Evolutionary conservation across 2,888 invertebrate species (phyloP), one percentile per base, ranked within the genome.

Genomic region (Punctoribates punctum): DNA sequence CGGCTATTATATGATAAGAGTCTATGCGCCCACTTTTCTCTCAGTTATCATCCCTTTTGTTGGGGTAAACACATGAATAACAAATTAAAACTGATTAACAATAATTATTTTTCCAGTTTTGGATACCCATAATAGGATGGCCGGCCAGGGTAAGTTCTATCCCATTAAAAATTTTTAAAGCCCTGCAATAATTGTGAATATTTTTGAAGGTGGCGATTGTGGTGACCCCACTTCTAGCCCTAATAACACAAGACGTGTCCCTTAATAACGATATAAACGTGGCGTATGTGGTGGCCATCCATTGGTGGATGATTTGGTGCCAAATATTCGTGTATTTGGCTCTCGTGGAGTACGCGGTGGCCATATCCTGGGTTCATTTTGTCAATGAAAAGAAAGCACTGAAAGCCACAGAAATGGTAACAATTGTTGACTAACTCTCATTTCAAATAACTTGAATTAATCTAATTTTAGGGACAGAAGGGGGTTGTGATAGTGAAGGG

Each of bases 221-320:
- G 13, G 60, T 76, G 15, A 60, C 73, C 17, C 76, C 76, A 20
- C 48, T 76, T 8, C 42, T 76, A 8, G n/a, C 51, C 8, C 25
- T 76, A 23, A 73, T 76, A 20, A 76, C 76, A 17, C 73, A 60
- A 57, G 42, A 73, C 54, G 57, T 48, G 13, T 23, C 42, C 23
- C 38, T 76, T 13, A 76, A 76, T 57, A 72, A 42, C 6, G 76
- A 76, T 17, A 73, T 76, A 25, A 76, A 72, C 38, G 76, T 76
- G 11, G 42, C 73, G 29, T 77, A 77, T 51, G 77, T 77, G 23
- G 73, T 73, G 23, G 77, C 77, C 8, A 65, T 77, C 29, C 77
- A 77, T 25, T 77, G 77, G 54, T 77, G 77, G 77, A 77, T 77
- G 77, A 77, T 77, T 67, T 76, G 57, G 29, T 42, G 73, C 11